Conservation (phyloP, 1,140 invertebrate species). For the Bombus huntii region DNA sequence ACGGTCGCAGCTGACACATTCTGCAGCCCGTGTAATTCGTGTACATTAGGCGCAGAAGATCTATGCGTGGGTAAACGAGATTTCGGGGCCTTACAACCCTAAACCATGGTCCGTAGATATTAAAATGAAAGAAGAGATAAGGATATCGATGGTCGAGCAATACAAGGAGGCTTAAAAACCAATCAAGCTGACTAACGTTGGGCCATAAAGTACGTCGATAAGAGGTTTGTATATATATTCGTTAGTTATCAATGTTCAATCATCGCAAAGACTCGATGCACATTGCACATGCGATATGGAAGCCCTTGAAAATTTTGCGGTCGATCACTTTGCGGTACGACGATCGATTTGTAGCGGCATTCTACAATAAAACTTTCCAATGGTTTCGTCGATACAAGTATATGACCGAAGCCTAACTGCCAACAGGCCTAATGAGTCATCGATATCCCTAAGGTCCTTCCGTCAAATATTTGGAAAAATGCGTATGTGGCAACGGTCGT, state of each 20-base stretch:
- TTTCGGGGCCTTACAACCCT: too few species aligned
- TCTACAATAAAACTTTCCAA: too few species aligned
- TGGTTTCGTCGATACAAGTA: too few species aligned
- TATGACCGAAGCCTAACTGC: too few species aligned
- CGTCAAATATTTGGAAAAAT: too few species aligned
- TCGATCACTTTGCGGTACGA: background rate
- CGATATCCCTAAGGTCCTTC: too few species aligned
- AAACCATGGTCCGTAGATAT: background rate
- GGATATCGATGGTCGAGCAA: background rate
- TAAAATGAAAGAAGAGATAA: background rate
- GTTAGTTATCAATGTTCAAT: background rate
- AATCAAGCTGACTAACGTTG: slow-evolving; percentile 39
- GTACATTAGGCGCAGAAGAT: background rate
- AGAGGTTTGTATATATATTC: slow-evolving; percentile 41
- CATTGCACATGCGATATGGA: background rate
- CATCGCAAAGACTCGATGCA: background rate
- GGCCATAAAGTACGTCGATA: slow-evolving; percentile 62
- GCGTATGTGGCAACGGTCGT: too few species aligned
- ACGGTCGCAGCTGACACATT: slow-evolving; percentile 6
- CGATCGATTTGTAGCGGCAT: background rate
- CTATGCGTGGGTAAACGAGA: background rate
- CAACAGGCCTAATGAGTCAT: too few species aligned
- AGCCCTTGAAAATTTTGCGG: background rate
- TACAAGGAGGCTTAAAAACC: background rate
- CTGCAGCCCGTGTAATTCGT: background rate